A percentile compares a stretch with the other conserved stretches of the same genome.
Evolutionary conservation across 2,797 vertebrate species (phyloP).

Genomic region (Sparus aurata): DNA sequence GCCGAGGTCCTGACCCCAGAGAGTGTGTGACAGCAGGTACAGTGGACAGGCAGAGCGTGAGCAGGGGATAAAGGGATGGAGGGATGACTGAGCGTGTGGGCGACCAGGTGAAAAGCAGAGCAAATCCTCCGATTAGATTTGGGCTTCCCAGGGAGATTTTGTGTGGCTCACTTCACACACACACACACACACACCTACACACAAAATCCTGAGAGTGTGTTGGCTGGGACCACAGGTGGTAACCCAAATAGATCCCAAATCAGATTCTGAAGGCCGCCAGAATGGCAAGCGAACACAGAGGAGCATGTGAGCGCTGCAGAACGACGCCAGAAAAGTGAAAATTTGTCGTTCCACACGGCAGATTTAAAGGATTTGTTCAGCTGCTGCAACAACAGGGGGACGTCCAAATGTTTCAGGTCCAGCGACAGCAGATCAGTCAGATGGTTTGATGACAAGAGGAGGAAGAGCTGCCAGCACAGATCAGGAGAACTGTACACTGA

Average conservation of each 20-base stretch:
- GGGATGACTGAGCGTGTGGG: conserved; percentile 5
- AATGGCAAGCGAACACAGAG: not conserved
- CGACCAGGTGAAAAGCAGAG: conserved; percentile 49
- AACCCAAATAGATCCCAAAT: not conserved
- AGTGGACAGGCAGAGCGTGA: conserved; percentile 27
- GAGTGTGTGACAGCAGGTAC: conserved; percentile 28
- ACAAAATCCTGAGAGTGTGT: conserved; percentile 11
- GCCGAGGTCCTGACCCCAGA: conserved; percentile 34
- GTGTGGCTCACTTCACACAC: not conserved
- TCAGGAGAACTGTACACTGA: not conserved
- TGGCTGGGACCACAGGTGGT: not conserved
- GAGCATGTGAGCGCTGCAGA: not conserved
- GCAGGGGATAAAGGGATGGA: conserved; percentile 46
- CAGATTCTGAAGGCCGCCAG: not conserved
- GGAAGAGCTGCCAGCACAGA: not conserved
- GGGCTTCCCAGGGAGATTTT: conserved; percentile 36
- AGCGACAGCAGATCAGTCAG: conserved; percentile 6
- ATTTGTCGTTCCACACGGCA: not conserved
- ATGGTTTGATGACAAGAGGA: not conserved
- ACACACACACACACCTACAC: conserved; percentile 1
- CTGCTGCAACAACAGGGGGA: not conserved
- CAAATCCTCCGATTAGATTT: conserved; percentile 67
- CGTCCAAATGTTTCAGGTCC: conserved; percentile 10
- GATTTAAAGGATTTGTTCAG: conserved; percentile 3
- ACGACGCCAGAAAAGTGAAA: not conserved